These are phyloP conservation scores for Galeopsomyia nigrocyanea DNA, from an alignment of 2,888 invertebrate species.

Conservation along the genomic window DNA sequence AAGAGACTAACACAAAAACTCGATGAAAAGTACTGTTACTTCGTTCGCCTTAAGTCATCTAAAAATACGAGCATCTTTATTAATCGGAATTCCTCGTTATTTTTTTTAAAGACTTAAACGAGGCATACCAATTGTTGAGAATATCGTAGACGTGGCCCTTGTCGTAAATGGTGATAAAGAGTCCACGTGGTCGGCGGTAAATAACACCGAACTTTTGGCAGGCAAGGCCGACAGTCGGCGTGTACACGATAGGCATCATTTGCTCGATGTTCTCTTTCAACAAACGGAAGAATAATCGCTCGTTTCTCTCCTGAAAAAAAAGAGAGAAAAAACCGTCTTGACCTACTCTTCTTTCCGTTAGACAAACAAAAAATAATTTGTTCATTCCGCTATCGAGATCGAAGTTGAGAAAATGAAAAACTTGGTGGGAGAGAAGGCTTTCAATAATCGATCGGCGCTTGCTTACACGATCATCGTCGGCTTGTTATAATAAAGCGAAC, in stretches of 20 bases:
- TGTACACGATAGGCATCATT: slow-evolving; percentile 97
- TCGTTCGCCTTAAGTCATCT: too few species aligned
- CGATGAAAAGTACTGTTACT: too few species aligned
- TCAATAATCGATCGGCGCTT: neutral
- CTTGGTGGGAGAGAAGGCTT: neutral
- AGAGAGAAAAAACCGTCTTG: neutral
- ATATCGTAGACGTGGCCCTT: slow-evolving; percentile 93
- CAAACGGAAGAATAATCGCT: slow-evolving; percentile 94
- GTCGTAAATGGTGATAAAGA: slow-evolving; percentile 96
- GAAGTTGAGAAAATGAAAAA: too few species aligned
- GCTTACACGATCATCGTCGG: neutral
- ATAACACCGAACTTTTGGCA: slow-evolving; percentile 98
- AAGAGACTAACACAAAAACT: too few species aligned
- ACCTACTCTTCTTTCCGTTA: too few species aligned
- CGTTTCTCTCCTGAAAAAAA: slow-evolving; percentile 87
- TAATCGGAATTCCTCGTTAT: too few species aligned
- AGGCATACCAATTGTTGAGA: slow-evolving; percentile 87
- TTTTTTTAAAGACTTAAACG: too few species aligned
- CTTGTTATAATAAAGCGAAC: neutral
- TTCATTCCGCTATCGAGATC: too few species aligned
- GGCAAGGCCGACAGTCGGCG: slow-evolving; percentile 96
- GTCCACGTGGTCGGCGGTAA: slow-evolving; percentile 92
- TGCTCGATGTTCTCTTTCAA: slow-evolving; percentile 92
- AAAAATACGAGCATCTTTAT: too few species aligned
- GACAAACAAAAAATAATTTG: too few species aligned